Percentiles rank a stretch among this genome's conserved stretches.
Evolutionary conservation across 2,113 vertebrate species (phyloP).

Genomic region (Pantherophis guttatus): DNA sequence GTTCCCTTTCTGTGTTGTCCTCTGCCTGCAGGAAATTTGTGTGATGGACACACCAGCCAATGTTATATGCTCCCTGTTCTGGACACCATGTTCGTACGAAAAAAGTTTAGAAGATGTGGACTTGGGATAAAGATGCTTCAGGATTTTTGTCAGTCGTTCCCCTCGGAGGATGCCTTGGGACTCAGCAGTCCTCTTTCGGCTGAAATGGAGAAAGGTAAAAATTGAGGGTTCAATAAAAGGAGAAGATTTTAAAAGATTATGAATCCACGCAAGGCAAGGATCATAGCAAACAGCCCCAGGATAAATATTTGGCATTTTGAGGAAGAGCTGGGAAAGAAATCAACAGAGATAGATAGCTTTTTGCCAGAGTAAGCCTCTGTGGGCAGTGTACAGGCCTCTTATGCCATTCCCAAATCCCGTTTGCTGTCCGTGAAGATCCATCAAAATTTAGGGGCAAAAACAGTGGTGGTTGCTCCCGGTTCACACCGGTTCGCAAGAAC

Average conservation of each 20-base stretch:
- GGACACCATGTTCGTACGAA: constrained; percentile 84
- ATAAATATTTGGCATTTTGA: neutral
- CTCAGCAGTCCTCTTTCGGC: constrained; percentile 84
- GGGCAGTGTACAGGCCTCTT: neutral
- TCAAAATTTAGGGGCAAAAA: neutral
- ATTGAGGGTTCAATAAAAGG: neutral
- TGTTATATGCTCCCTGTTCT: constrained; percentile 85
- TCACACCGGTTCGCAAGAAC: no score
- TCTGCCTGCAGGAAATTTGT: constrained; percentile 77
- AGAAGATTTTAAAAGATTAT: neutral
- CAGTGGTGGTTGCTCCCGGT: no score
- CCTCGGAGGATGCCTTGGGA: constrained; percentile 79
- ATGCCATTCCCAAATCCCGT: neutral
- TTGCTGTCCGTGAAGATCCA: neutral
- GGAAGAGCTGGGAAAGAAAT: neutral
- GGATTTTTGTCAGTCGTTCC: constrained; percentile 84
- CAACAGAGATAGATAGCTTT: neutral
- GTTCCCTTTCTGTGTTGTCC: neutral
- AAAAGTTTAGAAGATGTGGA: constrained; percentile 73
- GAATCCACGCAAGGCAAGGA: neutral
- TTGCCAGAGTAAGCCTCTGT: neutral
- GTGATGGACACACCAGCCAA: constrained; percentile 60
- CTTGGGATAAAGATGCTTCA: constrained; percentile 80
- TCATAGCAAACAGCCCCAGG: neutral
- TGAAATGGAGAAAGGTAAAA: constrained; percentile 83